Conservation (phyloP, 2,888 invertebrate genomes). For the Melinaea marsaeus region DNA sequence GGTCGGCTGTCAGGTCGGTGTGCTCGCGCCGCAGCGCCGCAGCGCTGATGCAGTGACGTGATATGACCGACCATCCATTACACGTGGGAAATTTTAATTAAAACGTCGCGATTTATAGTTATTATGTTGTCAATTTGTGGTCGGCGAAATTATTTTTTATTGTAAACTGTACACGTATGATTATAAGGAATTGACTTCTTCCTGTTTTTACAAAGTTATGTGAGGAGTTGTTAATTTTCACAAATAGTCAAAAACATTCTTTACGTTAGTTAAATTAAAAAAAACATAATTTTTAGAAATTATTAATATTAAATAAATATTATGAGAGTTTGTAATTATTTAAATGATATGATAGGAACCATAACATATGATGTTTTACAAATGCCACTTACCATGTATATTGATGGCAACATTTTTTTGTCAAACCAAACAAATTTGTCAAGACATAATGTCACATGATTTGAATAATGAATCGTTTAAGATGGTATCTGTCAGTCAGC, state of each 20-base stretch:
- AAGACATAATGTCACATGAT: slow-evolving; percentile 6
- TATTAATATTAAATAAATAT: too few species aligned
- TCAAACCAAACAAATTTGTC: slow-evolving; percentile 5
- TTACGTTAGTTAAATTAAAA: too few species aligned
- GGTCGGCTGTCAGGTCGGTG: slow-evolving; percentile 55
- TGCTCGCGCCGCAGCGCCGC: slow-evolving; percentile 56
- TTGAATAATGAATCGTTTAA: slow-evolving; percentile 6
- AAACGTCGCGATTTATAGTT: slow-evolving; percentile 10
- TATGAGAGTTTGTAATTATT: too few species aligned
- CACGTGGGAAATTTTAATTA: slow-evolving; percentile 19
- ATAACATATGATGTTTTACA: background rate
- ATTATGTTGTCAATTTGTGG: background rate
- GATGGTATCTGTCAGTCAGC: slow-evolving; percentile 6
- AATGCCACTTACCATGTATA: background rate
- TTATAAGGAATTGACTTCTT: slow-evolving; percentile 4
- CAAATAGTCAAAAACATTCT: too few species aligned
- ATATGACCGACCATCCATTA: slow-evolving; percentile 44
- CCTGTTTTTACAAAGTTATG: background rate
- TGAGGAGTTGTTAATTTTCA: background rate
- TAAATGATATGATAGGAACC: too few species aligned
- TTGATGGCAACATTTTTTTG: background rate
- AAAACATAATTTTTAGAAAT: too few species aligned
- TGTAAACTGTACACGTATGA: slow-evolving; percentile 1
- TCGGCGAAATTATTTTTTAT: slow-evolving; percentile 1
- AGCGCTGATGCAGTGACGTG: slow-evolving; percentile 49